Percentiles rank a stretch among this genome's conserved stretches.
These are phyloP conservation scores for Apamea anceps DNA, from an alignment of 2,888 invertebrate species.

Conservation along the genomic window DNA sequence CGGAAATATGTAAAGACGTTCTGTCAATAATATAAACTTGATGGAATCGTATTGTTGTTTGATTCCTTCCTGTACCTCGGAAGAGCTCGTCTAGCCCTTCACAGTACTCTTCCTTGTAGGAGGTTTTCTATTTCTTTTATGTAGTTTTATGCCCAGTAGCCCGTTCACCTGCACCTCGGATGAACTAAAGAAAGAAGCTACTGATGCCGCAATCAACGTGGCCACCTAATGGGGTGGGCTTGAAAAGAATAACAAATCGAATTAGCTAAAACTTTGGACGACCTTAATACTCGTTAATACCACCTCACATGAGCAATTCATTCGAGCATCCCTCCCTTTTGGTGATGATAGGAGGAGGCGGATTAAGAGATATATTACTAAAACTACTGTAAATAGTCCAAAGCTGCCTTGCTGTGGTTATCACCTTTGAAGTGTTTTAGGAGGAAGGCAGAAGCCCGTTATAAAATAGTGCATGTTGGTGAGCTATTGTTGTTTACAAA, in stretches of 20 bases:
- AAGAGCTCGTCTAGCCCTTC: too few relatives aligned
- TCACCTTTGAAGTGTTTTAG: neutral
- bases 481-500: conserved; percentile 1
- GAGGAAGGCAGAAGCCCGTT: neutral
- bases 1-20: too few relatives aligned
- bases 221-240: neutral
- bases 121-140: neutral
- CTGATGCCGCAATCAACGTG: neutral
- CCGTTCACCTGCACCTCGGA: neutral
- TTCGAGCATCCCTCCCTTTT: neutral
- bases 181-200: neutral
- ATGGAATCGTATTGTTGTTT: too few relatives aligned
- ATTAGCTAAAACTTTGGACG: neutral
- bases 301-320: neutral
- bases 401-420: neutral
- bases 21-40: too few relatives aligned
- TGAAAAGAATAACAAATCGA: neutral
- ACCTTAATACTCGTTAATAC: too few relatives aligned
- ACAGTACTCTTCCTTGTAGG: neutral
- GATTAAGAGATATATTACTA: neutral
- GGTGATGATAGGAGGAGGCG: neutral
- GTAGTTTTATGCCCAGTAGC: neutral
- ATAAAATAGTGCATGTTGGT: neutral
- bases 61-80: too few relatives aligned
- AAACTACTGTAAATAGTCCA: neutral